phyloP scores from a whole-genome alignment of 2,797 vertebrate species.

The Sebastes steindachneri region DNA sequence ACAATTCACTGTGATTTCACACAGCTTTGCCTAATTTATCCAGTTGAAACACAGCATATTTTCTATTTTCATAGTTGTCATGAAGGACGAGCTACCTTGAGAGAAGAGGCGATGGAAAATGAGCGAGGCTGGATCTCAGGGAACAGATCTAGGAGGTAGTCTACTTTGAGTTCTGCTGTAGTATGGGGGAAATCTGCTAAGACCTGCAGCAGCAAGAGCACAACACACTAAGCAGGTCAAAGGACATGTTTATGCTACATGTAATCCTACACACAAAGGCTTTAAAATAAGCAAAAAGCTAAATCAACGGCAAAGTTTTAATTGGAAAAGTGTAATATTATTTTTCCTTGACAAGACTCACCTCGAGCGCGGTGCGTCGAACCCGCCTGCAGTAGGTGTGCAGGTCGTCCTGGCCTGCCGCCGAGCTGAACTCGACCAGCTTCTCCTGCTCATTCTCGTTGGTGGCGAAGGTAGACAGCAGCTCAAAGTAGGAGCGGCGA shows the following conservation, averaged over 20 bases:
- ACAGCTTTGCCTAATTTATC: background rate
- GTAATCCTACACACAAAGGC: background rate
- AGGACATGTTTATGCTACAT: background rate
- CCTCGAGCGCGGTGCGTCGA: slow-evolving; percentile 91
- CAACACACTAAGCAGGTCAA: background rate
- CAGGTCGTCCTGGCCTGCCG: slow-evolving; percentile 89
- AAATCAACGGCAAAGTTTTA: background rate
- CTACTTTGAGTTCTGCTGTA: slow-evolving; percentile 78
- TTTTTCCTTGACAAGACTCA: slow-evolving; percentile 38
- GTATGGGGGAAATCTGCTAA: slow-evolving; percentile 92
- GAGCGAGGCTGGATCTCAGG: slow-evolving; percentile 91
- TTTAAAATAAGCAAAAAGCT: background rate
- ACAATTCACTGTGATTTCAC: background rate
- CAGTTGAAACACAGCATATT: background rate
- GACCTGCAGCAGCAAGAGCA: slow-evolving; percentile 76
- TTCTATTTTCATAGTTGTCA: background rate
- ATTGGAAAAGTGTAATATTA: no score
- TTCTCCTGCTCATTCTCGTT: slow-evolving; percentile 89
- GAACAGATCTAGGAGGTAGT: slow-evolving; percentile 92
- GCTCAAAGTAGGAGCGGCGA: slow-evolving; percentile 93
- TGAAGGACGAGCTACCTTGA: slow-evolving; percentile 78
- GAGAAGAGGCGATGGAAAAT: slow-evolving; percentile 94
- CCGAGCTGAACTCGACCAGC: slow-evolving; percentile 90
- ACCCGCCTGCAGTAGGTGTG: slow-evolving; percentile 90
- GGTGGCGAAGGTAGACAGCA: slow-evolving; percentile 84